phyloP scores from a whole-genome alignment of 2,797 vertebrate species.

The Pantherophis vulpinus region DNA sequence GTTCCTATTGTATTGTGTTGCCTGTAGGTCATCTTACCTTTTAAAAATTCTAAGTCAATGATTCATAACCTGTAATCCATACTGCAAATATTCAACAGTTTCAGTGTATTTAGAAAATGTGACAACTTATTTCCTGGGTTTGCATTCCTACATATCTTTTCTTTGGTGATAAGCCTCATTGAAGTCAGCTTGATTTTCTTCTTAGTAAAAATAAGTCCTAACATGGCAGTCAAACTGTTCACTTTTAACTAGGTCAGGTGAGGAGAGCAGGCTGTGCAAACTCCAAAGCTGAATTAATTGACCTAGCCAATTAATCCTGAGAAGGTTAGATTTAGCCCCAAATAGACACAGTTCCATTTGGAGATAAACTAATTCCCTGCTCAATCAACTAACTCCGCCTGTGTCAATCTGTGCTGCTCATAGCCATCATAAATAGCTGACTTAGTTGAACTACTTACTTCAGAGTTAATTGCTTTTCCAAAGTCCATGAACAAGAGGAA shows the following conservation, averaged over 20 bases:
- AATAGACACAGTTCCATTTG: not conserved
- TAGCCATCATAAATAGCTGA: not conserved
- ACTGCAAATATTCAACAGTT: not conserved
- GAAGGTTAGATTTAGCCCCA: not conserved
- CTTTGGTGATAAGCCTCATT: not conserved
- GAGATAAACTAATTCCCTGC: not conserved
- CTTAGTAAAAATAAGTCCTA: not conserved
- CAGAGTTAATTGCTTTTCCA: not conserved
- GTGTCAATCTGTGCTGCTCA: not conserved
- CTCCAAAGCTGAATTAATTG: not conserved
- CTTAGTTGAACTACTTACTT: not conserved
- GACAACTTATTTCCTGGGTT: not conserved
- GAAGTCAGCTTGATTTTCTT: not conserved
- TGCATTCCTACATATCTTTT: not conserved
- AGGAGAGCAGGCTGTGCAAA: not conserved
- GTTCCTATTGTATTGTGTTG: constrained; percentile 43
- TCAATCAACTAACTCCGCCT: not conserved
- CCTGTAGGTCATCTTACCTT: constrained; percentile 44
- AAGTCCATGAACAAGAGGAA: not conserved
- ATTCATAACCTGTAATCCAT: constrained; percentile 36
- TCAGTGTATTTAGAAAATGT: not conserved
- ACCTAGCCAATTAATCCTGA: not conserved
- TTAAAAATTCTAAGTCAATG: constrained; percentile 47
- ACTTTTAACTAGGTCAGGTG: not conserved
- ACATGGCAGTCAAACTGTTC: not conserved